These are phyloP conservation scores for Trissoscelio sp. DNA, from an alignment of 2,888 invertebrate species.

Conservation along the genomic window DNA sequence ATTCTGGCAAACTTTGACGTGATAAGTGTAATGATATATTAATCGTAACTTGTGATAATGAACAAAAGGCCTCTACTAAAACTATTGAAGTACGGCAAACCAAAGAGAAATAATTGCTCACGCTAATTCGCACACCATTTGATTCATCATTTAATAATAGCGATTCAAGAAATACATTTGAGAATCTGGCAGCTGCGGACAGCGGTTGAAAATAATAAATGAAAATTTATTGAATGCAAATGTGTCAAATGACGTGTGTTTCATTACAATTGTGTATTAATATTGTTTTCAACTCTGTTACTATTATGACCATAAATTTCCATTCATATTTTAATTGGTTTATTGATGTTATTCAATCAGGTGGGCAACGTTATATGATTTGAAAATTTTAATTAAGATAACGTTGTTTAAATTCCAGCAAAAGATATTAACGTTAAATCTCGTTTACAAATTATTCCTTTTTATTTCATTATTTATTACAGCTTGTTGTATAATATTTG, in stretches of 20 bases:
- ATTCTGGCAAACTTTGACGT: constrained; percentile 38
- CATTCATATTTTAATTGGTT: no score
- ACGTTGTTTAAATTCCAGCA: no score
- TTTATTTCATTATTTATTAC: no score
- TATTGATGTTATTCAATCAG: no score
- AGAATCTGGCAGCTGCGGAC: not conserved
- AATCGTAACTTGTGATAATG: constrained; percentile 31
- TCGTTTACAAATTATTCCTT: no score
- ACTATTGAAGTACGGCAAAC: constrained; percentile 26
- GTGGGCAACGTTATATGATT: no score
- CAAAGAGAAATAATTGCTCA: constrained; percentile 26
- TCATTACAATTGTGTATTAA: not conserved
- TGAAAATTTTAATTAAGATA: no score
- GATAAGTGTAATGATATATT: constrained; percentile 37
- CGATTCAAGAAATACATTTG: not conserved
- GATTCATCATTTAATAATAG: constrained; percentile 4
- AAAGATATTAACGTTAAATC: no score
- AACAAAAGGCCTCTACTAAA: constrained; percentile 23
- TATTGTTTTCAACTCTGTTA: not conserved
- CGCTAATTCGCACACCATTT: constrained; percentile 15
- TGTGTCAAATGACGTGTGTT: not conserved
- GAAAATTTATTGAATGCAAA: not conserved
- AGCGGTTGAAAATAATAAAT: not conserved
- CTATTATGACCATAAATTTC: not conserved
- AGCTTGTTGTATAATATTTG: no score